phyloP scores from a whole-genome alignment of 2,113 vertebrate species.

The Brienomyrus brachyistius region DNA sequence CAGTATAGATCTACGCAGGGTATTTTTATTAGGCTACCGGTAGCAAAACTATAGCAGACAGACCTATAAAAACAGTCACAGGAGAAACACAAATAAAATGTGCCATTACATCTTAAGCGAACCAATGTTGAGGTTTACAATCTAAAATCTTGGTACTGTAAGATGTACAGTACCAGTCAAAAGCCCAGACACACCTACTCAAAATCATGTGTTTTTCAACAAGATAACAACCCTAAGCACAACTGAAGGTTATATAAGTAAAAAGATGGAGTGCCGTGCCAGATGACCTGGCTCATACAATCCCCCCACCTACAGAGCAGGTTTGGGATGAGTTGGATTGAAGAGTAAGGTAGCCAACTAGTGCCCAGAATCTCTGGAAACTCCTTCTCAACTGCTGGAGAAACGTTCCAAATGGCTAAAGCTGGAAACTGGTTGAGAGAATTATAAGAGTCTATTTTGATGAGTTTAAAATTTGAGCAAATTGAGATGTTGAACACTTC shows the following conservation, averaged over 20 bases:
- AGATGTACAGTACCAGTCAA: not conserved
- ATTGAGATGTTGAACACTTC: not conserved
- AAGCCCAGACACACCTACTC: not conserved
- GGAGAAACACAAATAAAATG: not conserved
- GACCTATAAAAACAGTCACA: not conserved
- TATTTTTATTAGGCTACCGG: not conserved
- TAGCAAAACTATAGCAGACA: not conserved
- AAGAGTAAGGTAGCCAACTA: not conserved
- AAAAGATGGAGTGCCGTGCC: not conserved
- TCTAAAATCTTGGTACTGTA: not conserved
- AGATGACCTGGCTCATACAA: not conserved
- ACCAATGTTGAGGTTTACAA: not conserved
- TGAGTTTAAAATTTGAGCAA: not conserved
- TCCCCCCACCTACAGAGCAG: not conserved
- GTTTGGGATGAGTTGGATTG: not conserved
- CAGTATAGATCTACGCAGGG: not conserved
- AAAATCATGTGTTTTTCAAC: not conserved
- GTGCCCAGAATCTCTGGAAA: not conserved
- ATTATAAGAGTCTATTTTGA: not conserved
- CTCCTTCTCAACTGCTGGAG: not conserved
- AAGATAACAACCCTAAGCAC: not conserved
- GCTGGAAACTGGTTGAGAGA: not conserved
- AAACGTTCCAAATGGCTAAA: not conserved
- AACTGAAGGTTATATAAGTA: not conserved
- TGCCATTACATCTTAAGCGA: not conserved